Conservation (phyloP, 2,888 invertebrate species). For the Drosophila subsilvestris region DNA sequence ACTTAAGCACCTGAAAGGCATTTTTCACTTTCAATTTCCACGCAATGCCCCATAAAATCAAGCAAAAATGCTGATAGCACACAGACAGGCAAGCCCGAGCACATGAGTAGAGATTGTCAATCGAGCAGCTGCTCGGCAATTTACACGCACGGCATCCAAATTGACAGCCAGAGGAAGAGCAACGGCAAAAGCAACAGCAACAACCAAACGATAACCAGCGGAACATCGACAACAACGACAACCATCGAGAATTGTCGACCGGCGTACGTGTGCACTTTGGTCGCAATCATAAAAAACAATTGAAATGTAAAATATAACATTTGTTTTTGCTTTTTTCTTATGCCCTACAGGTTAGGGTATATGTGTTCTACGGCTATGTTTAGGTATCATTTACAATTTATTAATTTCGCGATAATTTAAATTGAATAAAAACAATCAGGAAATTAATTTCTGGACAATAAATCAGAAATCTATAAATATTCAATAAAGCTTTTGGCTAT, state of each 20-base stretch:
- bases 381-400: neutral
- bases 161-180: slow-evolving; percentile 64
- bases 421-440: neutral
- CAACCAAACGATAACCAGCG: slow-evolving; percentile 49
- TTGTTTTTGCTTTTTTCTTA: slow-evolving; percentile 45
- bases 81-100: slow-evolving; percentile 22
- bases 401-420: neutral
- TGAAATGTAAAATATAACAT: slow-evolving; percentile 79
- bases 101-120: slow-evolving; percentile 57
- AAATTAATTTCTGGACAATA: no score
- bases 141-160: slow-evolving; percentile 76
- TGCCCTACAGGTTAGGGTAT: slow-evolving; percentile 8
- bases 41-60: slow-evolving; percentile 71
- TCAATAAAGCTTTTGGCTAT: neutral
- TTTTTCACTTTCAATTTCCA: slow-evolving; percentile 80
- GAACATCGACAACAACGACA: slow-evolving; percentile 28
- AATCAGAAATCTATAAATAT: neutral
- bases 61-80: slow-evolving; percentile 65
- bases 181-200: slow-evolving; percentile 34
- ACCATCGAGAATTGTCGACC: slow-evolving; percentile 39
- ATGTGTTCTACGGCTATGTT: no score
- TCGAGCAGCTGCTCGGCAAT: slow-evolving; percentile 76
- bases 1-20: slow-evolving; percentile 77
- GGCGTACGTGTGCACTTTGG: slow-evolving; percentile 73
- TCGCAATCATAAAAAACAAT: slow-evolving; percentile 79